These are phyloP conservation scores for Miltochrista miniata DNA, from an alignment of 2,888 invertebrate species.

Conservation along the genomic window DNA sequence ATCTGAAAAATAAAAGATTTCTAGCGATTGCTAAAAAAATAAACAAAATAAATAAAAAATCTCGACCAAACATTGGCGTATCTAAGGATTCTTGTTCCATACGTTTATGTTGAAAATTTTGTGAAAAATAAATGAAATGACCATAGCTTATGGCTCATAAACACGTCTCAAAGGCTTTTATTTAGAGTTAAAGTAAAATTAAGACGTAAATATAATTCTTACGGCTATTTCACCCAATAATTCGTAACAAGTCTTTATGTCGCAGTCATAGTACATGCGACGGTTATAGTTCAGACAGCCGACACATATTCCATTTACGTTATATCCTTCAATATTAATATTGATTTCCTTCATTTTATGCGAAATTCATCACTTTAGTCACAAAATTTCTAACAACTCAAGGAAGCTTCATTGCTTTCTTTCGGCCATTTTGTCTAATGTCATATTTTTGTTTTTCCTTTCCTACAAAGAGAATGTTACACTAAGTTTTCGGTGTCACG, in stretches of 20 bases:
- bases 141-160: neutral
- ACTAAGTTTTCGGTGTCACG: no score
- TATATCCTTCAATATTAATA: slow-evolving; percentile 77
- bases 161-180: neutral
- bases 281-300: slow-evolving; percentile 74
- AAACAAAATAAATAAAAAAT: slow-evolving; percentile 1
- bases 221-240: slow-evolving; percentile 70
- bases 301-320: slow-evolving; percentile 77
- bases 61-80: slow-evolving; percentile 49
- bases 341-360: slow-evolving; percentile 72
- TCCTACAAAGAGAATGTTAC: no score
- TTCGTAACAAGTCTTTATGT: slow-evolving; percentile 62
- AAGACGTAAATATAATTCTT: slow-evolving; percentile 39
- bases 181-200: neutral
- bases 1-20: slow-evolving; percentile 48
- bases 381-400: slow-evolving; percentile 50
- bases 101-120: slow-evolving; percentile 44
- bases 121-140: slow-evolving; percentile 39
- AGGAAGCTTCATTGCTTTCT: slow-evolving; percentile 74
- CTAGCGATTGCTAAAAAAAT: neutral
- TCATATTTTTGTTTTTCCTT: neutral
- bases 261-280: slow-evolving; percentile 63
- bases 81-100: slow-evolving; percentile 69
- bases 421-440: slow-evolving; percentile 64
- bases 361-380: slow-evolving; percentile 12